Evolutionary conservation across 2,888 invertebrate species (phyloP).

Genomic region (Sminthurides aquaticus): DNA sequence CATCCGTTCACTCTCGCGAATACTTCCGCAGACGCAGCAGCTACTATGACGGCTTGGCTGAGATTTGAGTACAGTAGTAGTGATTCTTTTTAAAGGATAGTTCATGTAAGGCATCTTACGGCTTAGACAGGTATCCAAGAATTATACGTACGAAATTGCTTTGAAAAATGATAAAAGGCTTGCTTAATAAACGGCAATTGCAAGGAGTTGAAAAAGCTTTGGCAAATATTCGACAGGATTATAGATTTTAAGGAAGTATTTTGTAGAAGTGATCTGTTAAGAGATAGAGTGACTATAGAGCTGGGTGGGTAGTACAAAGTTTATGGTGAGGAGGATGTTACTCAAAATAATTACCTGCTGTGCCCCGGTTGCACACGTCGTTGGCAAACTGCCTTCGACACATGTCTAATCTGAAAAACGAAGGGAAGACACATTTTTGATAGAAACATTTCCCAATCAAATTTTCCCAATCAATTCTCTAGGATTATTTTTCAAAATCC

Average conservation of each 20-base stretch:
- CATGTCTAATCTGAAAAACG: constrained; percentile 83
- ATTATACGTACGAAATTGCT: neutral
- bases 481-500: no score
- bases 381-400: constrained; percentile 90
- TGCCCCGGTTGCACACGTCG: constrained; percentile 95
- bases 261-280: constrained; percentile 1
- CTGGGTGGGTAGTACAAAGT: no score
- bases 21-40: neutral
- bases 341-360: constrained; percentile 67
- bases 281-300: neutral
- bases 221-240: neutral
- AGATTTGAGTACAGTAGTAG: no score
- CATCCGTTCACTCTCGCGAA: neutral
- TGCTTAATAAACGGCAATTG: no score
- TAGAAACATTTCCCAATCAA: neutral
- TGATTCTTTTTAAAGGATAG: no score
- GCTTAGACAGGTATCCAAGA: no score
- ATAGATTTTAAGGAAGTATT: neutral
- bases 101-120: neutral
- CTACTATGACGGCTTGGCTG: neutral
- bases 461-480: neutral
- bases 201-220: neutral
- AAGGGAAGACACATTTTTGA: constrained; percentile 20
- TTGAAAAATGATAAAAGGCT: neutral
- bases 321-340: no score